Base-by-base conservation (phyloP, 2,797 vertebrate genomes). In the Pagetopsis macropterus region DNA sequence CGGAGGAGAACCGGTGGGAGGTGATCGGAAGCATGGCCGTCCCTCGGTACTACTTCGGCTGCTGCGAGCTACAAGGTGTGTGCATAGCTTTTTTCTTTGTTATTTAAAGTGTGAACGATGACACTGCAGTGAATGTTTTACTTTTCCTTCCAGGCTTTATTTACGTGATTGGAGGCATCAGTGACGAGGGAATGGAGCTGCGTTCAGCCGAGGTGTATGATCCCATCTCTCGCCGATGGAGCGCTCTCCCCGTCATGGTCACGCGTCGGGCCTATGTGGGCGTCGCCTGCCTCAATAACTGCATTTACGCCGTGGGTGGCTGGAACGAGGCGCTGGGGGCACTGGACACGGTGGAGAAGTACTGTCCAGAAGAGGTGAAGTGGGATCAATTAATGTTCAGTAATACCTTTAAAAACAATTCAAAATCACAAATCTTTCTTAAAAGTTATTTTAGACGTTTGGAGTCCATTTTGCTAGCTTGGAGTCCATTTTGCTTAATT, bases 1-100 rank as follows among this genome's bases (percentile, higher is more conserved):
- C 98, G 0, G 96, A 96, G 79, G 97, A 98, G 86, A 99, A 99
- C 79, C 96, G 94, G 64, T 99, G 98, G 98, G 97, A 98, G 91
- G 91, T 97, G 40, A 96, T 98, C 15, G 98, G 96, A 78, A 96
- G 72, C 87, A 98, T 99, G 98, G 94, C 94, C 1, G 88, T 97
- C 70, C 96, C 98, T 3, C 96, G 98, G 17, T 98, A 98, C 85
- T 97, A 95, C 88, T 99, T 99, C 75, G 98, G 97, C 61, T 99
- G 98, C 89, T 99, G 97, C 90, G 97, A 99, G 92, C 95, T 98
- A 57, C 96, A 99, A 94, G 98, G 98, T 98, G 84, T 82, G 56
- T 70, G 64, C 3, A 19, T 70, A n/a, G 0, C 0, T 0, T 0
- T 6, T 4, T 40, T 23, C 11, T 19, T 9, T 50, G 0, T 16